A percentile compares a stretch with the other conserved stretches of the same genome.
Evolutionary conservation across 2,888 invertebrate species (phyloP).

Genomic region (Synanthedon vespiformis): DNA sequence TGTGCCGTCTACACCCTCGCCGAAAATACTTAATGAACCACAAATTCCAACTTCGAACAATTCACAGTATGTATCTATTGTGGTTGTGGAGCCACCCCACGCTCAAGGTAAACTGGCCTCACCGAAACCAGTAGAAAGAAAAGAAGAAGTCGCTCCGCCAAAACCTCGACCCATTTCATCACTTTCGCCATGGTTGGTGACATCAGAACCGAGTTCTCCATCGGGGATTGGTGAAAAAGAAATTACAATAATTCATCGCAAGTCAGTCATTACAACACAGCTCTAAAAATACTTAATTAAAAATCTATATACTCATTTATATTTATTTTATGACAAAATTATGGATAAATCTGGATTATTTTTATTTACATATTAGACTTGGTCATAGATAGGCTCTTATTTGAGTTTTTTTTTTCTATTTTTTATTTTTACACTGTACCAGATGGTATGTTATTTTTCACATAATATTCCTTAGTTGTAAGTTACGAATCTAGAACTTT

Average conservation of each 20-base stretch:
- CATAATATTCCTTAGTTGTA: no score
- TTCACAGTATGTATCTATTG: conserved; percentile 64
- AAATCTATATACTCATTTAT: not conserved
- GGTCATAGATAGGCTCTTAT: no score
- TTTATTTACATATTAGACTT: no score
- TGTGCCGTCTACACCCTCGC: conserved; percentile 58
- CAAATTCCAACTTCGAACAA: conserved; percentile 48
- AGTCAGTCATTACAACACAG: conserved; percentile 90
- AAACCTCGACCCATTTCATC: conserved; percentile 74
- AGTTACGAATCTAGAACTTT: no score
- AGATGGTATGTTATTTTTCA: no score
- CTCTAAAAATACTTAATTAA: conserved; percentile 36
- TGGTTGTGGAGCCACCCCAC: conserved; percentile 58
- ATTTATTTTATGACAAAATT: not conserved
- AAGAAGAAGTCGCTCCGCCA: conserved; percentile 66
- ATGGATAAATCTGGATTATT: not conserved
- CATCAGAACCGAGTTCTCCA: conserved; percentile 77
- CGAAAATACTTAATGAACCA: conserved; percentile 67
- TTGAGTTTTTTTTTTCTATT: no score
- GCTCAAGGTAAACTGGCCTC: conserved; percentile 42
- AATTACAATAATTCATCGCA: conserved; percentile 80
- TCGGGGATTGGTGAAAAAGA: conserved; percentile 73
- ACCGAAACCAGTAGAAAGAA: conserved; percentile 62
- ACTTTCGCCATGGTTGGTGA: conserved; percentile 86
- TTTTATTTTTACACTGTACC: no score